Conservation (phyloP, 2,797 vertebrate species). For the Coregonus suidteri region DNA sequence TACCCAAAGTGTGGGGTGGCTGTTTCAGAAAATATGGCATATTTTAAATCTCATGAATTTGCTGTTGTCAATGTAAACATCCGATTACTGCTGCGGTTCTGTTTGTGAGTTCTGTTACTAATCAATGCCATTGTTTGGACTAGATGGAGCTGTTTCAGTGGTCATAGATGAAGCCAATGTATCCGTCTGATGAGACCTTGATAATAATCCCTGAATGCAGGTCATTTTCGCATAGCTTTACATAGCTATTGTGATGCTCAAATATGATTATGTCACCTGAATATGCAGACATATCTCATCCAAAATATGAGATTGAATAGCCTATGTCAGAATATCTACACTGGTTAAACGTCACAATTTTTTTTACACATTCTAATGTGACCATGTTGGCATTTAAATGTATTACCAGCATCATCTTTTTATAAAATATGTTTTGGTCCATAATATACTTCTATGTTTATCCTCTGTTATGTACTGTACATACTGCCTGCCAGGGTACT, state of each 20-base stretch:
- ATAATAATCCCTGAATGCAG: background rate
- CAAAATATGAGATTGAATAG: background rate
- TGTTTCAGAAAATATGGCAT: background rate
- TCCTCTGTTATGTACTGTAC: background rate
- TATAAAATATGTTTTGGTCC: background rate
- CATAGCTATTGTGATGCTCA: background rate
- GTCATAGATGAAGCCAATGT: background rate
- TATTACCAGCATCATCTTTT: background rate
- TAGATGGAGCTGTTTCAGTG: background rate
- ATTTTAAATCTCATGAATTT: slow-evolving; percentile 3
- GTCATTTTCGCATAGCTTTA: slow-evolving; percentile 21
- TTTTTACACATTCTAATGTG: too few species aligned
- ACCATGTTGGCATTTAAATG: background rate
- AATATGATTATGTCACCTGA: background rate
- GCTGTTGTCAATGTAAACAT: slow-evolving; percentile 4
- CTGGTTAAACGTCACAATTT: background rate
- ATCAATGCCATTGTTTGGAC: background rate
- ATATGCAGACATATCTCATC: background rate
- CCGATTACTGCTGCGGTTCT: background rate
- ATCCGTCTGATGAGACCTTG: background rate
- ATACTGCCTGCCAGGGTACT: background rate
- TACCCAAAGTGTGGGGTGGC: too few species aligned
- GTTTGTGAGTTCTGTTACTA: background rate
- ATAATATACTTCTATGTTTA: background rate
- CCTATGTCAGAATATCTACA: background rate